phyloP scores from a whole-genome alignment of 2,797 vertebrate genomes.

The Neostethus bicornis region DNA sequence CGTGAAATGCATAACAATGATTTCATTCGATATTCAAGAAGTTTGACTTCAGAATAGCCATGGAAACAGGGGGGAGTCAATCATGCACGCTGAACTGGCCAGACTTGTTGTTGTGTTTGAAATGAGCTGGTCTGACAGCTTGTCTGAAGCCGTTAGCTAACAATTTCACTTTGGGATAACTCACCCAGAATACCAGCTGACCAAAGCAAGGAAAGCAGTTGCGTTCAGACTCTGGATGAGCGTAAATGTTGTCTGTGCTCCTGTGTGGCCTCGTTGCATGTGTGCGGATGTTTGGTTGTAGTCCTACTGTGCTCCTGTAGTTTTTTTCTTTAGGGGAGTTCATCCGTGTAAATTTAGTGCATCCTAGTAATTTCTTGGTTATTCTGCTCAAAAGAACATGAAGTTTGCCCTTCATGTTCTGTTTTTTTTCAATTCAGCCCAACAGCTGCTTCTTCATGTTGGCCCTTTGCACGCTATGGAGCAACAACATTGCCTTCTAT shows the following conservation, averaged over 20 bases:
- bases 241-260: slow-evolving; percentile 32
- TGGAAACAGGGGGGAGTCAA: slow-evolving; percentile 37
- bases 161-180: slow-evolving; percentile 58
- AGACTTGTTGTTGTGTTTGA: slow-evolving; percentile 64
- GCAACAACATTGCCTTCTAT: neutral
- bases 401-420: neutral
- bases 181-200: slow-evolving; percentile 76
- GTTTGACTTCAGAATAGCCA: slow-evolving; percentile 17
- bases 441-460: neutral
- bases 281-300: slow-evolving; percentile 29
- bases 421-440: neutral
- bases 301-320: neutral
- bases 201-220: slow-evolving; percentile 66
- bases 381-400: neutral
- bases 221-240: slow-evolving; percentile 28
- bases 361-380: neutral
- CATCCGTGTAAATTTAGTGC: slow-evolving; percentile 15
- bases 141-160: slow-evolving; percentile 68
- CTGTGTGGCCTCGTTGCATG: slow-evolving; percentile 50
- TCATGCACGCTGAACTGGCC: slow-evolving; percentile 49
- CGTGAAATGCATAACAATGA: slow-evolving; percentile 5
- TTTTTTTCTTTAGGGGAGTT: slow-evolving; percentile 41
- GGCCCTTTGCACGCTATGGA: neutral
- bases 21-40: neutral
- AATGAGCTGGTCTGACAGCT: slow-evolving; percentile 68